Conservation (phyloP, 2,888 invertebrate genomes). For the Lasius platythorax region DNA sequence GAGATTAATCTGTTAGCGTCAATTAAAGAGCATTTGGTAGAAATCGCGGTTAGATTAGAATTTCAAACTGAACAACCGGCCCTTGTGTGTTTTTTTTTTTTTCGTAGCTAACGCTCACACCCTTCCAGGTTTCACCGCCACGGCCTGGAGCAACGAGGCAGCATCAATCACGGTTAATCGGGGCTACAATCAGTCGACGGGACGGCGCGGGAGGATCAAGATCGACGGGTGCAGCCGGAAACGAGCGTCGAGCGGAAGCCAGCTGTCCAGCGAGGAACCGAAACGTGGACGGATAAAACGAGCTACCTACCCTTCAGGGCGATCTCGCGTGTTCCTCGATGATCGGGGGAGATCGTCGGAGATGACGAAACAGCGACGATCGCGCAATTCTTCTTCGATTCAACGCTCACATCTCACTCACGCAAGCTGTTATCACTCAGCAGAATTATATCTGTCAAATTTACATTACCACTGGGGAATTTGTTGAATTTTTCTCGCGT, state of each 20-base stretch:
- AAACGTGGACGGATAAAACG: slow-evolving; percentile 13
- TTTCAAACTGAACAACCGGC: slow-evolving; percentile 39
- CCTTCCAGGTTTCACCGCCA: slow-evolving; percentile 79
- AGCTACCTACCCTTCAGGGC: slow-evolving; percentile 8
- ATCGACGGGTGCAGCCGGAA: slow-evolving; percentile 43
- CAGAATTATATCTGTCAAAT: slow-evolving; percentile 3
- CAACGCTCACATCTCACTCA: slow-evolving; percentile 1
- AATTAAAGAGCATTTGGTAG: slow-evolving; percentile 46
- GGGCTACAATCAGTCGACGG: slow-evolving; percentile 36
- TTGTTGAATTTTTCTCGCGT: slow-evolving; percentile 34
- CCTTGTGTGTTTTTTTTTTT: slow-evolving; percentile 55
- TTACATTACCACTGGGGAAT: not conserved
- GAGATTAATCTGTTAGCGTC: not conserved
- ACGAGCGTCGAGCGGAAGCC: slow-evolving; percentile 26
- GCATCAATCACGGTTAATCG: slow-evolving; percentile 39
- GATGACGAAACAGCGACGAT: slow-evolving; percentile 24
- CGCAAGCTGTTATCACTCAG: not conserved
- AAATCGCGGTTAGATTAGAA: slow-evolving; percentile 36
- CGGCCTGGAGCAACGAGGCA: slow-evolving; percentile 34
- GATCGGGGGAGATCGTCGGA: slow-evolving; percentile 26
- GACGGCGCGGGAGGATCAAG: slow-evolving; percentile 27
- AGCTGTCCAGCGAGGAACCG: slow-evolving; percentile 14
- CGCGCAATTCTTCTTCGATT: slow-evolving; percentile 34
- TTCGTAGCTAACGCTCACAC: slow-evolving; percentile 85
- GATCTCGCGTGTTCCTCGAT: slow-evolving; percentile 27